These are phyloP conservation scores for Eonycteris spelaea DNA, from an alignment of 2,113 vertebrate genomes.

Conservation along the genomic window DNA sequence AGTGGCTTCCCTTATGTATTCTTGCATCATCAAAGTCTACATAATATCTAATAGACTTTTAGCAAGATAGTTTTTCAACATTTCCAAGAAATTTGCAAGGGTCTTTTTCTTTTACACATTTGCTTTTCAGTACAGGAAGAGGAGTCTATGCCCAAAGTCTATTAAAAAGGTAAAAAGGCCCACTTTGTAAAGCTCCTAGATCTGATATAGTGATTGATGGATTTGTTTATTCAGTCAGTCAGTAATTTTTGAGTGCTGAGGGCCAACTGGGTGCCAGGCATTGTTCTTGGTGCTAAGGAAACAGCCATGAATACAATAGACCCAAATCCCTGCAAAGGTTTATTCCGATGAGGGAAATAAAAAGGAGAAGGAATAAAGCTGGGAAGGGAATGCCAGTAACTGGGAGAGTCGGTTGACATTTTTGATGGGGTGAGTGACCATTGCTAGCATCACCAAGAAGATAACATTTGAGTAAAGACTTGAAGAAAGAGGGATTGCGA, in stretches of 20 bases:
- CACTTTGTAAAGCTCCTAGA: background rate
- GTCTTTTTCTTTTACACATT: background rate
- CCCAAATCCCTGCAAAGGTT: background rate
- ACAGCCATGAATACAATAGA: background rate
- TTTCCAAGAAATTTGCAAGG: background rate
- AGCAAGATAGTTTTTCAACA: background rate
- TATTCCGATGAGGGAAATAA: background rate
- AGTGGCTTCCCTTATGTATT: background rate
- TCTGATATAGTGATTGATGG: background rate
- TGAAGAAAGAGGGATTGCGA: background rate
- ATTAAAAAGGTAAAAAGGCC: conserved; percentile 2
- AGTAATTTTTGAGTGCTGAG: background rate
- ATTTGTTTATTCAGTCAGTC: background rate
- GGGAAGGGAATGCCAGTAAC: background rate
- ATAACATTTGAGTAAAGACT: background rate
- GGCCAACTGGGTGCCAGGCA: background rate
- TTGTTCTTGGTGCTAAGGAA: background rate
- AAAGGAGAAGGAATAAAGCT: background rate
- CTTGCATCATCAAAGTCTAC: background rate
- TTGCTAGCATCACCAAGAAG: background rate
- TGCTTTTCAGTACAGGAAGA: background rate
- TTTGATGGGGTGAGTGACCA: background rate
- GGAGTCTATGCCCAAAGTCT: background rate
- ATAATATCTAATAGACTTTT: background rate
- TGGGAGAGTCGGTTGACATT: background rate